Evolutionary conservation across 1,140 invertebrate species (phyloP), one percentile per base, ranked within the genome.

Genomic region (Archivesica marissinica): DNA sequence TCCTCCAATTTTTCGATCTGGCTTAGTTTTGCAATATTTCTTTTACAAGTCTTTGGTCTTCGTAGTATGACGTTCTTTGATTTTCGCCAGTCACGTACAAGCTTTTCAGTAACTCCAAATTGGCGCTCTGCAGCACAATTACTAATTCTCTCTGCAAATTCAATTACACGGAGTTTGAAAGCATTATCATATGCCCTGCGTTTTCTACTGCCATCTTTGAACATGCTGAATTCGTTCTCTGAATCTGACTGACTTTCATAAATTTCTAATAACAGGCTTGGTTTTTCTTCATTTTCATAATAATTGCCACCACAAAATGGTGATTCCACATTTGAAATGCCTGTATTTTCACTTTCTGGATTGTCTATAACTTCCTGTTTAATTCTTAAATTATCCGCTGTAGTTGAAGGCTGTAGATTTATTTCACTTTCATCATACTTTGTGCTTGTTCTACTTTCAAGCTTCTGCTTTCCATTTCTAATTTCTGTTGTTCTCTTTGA

Each of bases 101-200:
- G 15, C 15, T 33, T 35, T 35, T 64, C 59, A 0, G 1, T 1
- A 3, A 64, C 30, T 6, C 59, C 30, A 64, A 64, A 64, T 25
- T 64, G 33, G 2, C 30, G 11, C 15, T 2, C 28, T 35, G 59
- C 59, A 35, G 59, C 59, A 35, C 30, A 33, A 35, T 64, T 64
- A 20, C 59, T 35, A 35, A 15, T 25, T 6, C 38, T 64, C 15
- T 64, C 59, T 35, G 59, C 59, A 35, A 35, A 33, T 20, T 64
- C 9, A 35, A 64, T 33, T 1, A 35, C 59, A 35, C 9, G 23
- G n/a, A 64, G 59, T 64, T 64, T 64, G 30, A 64, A 64, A 28
- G 30, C 59, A 64, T 64, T 64, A 20, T 64, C 59, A 35, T 64
- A 64, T 17, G 59, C 59, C n/a, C 38, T 64, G 9, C 59, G 23